These are phyloP conservation scores for Choloepus didactylus DNA, from an alignment of 2,797 vertebrate genomes.

Conservation along the genomic window DNA sequence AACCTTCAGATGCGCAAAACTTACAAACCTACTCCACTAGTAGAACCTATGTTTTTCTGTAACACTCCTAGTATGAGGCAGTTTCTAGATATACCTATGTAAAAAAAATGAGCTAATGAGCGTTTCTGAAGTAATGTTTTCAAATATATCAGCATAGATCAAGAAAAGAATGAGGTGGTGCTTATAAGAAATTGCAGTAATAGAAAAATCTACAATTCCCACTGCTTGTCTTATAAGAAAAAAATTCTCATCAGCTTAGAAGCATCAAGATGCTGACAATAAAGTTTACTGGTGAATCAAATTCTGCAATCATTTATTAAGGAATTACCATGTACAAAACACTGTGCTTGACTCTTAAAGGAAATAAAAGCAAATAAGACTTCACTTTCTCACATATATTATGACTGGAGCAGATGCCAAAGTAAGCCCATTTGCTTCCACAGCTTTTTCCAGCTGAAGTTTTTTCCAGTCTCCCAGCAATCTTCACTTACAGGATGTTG, in stretches of 20 bases:
- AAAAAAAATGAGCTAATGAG: neutral
- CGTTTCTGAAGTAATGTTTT: neutral
- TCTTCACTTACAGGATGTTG: conserved; percentile 74
- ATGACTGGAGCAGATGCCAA: neutral
- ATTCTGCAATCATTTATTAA: neutral
- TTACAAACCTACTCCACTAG: neutral
- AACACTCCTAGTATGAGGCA: neutral
- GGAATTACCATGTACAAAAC: neutral
- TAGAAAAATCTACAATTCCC: neutral
- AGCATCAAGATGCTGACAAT: neutral
- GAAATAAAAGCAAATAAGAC: neutral
- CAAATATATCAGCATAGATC: neutral
- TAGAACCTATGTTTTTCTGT: neutral
- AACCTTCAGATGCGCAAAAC: neutral
- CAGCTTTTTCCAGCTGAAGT: conserved; percentile 15
- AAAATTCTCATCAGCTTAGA: neutral
- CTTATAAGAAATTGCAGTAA: neutral
- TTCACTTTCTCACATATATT: conserved; percentile 57
- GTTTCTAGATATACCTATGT: neutral
- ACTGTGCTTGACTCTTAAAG: neutral
- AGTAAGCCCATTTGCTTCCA: conserved; percentile 37
- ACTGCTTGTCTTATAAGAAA: neutral
- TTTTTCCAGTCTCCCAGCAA: conserved; percentile 77
- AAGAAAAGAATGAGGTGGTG: neutral
- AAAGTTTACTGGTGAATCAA: conserved; percentile 7